Evolutionary conservation across 2,113 vertebrate species (phyloP).

Genomic region (Urocynchramus pylzowi): DNA sequence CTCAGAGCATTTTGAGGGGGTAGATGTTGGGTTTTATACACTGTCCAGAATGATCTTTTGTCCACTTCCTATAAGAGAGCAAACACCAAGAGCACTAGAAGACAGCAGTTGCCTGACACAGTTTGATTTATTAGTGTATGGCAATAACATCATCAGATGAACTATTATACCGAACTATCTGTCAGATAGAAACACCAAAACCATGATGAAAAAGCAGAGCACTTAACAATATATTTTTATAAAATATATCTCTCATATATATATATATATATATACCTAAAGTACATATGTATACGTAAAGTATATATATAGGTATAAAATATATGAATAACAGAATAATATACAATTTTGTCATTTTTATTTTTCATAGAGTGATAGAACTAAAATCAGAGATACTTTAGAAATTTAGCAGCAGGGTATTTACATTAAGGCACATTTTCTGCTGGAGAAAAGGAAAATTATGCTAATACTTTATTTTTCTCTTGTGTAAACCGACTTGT

Average conservation of each 20-base stretch:
- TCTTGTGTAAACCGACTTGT: rapidly evolving
- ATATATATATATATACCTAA: background rate
- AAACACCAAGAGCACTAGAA: background rate
- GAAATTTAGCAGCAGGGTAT: background rate
- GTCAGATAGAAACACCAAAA: background rate
- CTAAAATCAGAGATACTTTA: background rate
- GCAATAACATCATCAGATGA: background rate
- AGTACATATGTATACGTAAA: background rate
- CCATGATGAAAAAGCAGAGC: background rate
- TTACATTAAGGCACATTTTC: background rate
- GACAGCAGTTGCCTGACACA: background rate
- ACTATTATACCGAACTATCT: background rate
- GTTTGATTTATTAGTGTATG: background rate
- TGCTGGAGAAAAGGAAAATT: background rate
- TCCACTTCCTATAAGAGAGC: background rate
- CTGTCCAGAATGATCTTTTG: background rate
- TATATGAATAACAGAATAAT: background rate
- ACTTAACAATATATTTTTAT: background rate
- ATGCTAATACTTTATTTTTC: background rate
- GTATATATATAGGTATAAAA: background rate
- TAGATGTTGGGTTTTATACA: rapidly evolving
- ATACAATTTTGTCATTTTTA: background rate
- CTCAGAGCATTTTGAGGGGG: background rate
- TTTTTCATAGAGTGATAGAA: background rate
- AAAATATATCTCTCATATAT: background rate